Base-by-base conservation (phyloP, 2,888 invertebrate genomes). In the Conomelus anceps region DNA sequence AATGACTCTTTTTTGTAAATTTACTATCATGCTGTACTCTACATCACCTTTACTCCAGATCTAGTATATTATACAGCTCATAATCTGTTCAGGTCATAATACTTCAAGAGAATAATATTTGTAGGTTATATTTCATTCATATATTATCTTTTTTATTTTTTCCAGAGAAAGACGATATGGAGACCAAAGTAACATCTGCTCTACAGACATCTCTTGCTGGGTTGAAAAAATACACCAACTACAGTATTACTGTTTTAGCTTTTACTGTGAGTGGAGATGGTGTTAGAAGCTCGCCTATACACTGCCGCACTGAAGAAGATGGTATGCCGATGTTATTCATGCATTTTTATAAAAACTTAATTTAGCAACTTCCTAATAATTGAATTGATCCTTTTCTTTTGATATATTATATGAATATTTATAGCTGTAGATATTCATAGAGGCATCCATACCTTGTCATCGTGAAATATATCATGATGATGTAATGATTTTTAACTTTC, bases 211-310 rank as follows among this genome's bases (percentile, higher is more conserved):
- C 95, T 0, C 94, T 98, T 90, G 96, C 96, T 89, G 96, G 96
- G 87, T 94, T 98, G 89, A 95, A 96, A 92, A 96, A 97, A 92
- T 98, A 96, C 93, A 98, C 98, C 29, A 98, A 98, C 94, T 98
- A 98, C 93, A 98, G 98, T 41, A 96, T 98, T 89, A 97, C 97
- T 91, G 97, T 98, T 41, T 94, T 97, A 92, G 98, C 98, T 11
- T 98, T 96, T 93, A 98, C 98, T 0, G 95, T 96, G 63, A 96
- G 97, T 86, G 98, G 98, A 0, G 98, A 98, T 93, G 98, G 98
- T 9, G 96, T 97, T 22, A 95, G 97, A 91, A 98, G 98, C 90
- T 95, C 96, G 20, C 96, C 98, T 0, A 96, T 98, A 88, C 97
- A 96, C 93, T 98, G 98, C 92, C 96, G 96, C 92, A 98, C 98